Conservation (phyloP, 1,140 invertebrate species). For the Ips typographus region DNA sequence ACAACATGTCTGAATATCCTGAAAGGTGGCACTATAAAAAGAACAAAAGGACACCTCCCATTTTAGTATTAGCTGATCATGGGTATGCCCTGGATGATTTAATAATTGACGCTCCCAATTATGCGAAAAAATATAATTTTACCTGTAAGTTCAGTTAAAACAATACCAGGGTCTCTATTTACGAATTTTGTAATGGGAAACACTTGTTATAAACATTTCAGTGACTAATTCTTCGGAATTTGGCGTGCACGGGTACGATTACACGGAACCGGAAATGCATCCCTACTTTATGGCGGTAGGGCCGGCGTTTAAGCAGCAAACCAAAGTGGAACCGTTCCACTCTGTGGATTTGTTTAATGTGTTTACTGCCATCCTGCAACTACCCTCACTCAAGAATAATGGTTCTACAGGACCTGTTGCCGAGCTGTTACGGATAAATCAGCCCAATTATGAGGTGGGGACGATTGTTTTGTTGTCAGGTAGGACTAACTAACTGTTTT, state of each 20-base stretch:
- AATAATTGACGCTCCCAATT: slow-evolving; percentile 51
- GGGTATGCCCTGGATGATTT: slow-evolving; percentile 62
- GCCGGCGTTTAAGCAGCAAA: slow-evolving; percentile 60
- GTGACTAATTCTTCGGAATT: slow-evolving; percentile 56
- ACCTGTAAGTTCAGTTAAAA: slow-evolving; percentile 37
- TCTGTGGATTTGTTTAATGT: slow-evolving; percentile 68
- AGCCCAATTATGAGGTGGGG: slow-evolving; percentile 5
- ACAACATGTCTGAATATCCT: slow-evolving; percentile 59
- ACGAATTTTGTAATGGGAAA: background rate
- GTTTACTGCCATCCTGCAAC: slow-evolving; percentile 63
- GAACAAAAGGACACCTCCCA: slow-evolving; percentile 60
- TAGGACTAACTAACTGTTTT: background rate
- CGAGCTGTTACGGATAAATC: background rate
- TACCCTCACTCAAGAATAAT: slow-evolving; percentile 49
- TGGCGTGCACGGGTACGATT: slow-evolving; percentile 72
- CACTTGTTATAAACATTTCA: slow-evolving; percentile 39
- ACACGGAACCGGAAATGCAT: slow-evolving; percentile 60
- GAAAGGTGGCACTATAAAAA: slow-evolving; percentile 62
- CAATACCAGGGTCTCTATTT: background rate
- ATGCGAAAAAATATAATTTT: slow-evolving; percentile 55
- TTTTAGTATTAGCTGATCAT: slow-evolving; percentile 60
- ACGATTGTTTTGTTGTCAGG: slow-evolving; percentile 1
- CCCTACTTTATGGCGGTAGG: slow-evolving; percentile 71
- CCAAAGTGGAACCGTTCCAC: slow-evolving; percentile 59
- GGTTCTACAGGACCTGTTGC: slow-evolving; percentile 38